Evolutionary conservation across 2,797 vertebrate species (phyloP).

Genomic region (Pseudochromis fuscus): DNA sequence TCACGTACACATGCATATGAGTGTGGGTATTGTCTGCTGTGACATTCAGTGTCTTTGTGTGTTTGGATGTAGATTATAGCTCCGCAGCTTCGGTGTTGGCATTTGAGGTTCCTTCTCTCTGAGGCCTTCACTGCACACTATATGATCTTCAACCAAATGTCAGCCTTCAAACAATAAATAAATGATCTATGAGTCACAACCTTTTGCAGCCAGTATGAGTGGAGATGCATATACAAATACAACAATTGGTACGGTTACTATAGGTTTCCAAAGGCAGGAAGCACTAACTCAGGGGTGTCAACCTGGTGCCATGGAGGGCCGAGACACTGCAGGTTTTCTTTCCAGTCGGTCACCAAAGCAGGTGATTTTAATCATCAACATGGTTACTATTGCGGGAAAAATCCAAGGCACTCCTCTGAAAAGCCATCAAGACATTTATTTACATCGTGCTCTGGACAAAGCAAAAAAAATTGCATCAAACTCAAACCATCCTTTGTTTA

Average conservation of each 20-base stretch:
- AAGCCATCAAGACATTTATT: too few relatives aligned
- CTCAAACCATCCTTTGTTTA: too few relatives aligned
- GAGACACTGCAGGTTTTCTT: too few relatives aligned
- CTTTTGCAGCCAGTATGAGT: slow-evolving; percentile 11
- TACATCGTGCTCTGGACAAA: too few relatives aligned
- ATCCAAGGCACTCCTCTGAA: too few relatives aligned
- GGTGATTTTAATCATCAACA: too few relatives aligned
- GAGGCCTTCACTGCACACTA: slow-evolving; percentile 34
- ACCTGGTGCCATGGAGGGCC: too few relatives aligned
- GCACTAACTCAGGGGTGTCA: background rate
- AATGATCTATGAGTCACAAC: slow-evolving; percentile 47
- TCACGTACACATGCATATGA: slow-evolving; percentile 1
- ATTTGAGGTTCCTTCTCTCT: slow-evolving; percentile 58
- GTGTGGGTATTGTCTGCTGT: slow-evolving; percentile 21
- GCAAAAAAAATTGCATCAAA: too few relatives aligned
- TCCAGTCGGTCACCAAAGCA: too few relatives aligned
- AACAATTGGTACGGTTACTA: slow-evolving; percentile 13
- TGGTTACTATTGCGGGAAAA: too few relatives aligned
- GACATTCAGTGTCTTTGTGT: slow-evolving; percentile 43
- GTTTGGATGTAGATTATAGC: slow-evolving; percentile 56
- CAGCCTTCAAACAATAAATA: slow-evolving; percentile 49
- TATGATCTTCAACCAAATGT: slow-evolving; percentile 64
- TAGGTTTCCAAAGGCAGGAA: slow-evolving; percentile 11
- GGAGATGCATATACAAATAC: slow-evolving; percentile 25
- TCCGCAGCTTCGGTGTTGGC: slow-evolving; percentile 46